These are phyloP conservation scores for Ia io DNA, from an alignment of 2,113 vertebrate genomes.

Conservation along the genomic window DNA sequence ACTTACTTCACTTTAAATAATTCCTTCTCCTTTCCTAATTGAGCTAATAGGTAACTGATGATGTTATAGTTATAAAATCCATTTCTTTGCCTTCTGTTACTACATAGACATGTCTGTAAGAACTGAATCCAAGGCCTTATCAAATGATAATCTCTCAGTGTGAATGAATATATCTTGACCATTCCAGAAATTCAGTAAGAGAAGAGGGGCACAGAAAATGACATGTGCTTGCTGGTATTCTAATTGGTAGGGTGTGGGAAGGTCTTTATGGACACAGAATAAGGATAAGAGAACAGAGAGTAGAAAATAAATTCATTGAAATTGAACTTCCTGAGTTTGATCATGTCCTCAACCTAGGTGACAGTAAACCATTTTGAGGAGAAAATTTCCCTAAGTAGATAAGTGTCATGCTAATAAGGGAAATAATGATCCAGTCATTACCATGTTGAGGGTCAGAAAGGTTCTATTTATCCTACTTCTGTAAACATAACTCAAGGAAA, in stretches of 20 bases:
- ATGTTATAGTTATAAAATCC: neutral
- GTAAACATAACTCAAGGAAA: neutral
- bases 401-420: slow-evolving; percentile 3
- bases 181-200: neutral
- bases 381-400: neutral
- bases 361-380: neutral
- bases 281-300: neutral
- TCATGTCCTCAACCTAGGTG: neutral
- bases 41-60: neutral
- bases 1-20: neutral
- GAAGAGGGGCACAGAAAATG: neutral
- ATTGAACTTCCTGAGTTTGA: neutral
- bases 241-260: neutral
- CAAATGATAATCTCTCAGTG: neutral
- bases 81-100: neutral
- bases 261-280: neutral
- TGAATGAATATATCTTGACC: neutral
- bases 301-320: neutral
- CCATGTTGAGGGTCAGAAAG: neutral
- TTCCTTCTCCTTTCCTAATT: neutral
- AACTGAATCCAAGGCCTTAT: neutral
- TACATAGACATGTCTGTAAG: neutral
- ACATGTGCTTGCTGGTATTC: neutral
- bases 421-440: neutral
- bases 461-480: neutral